Evolutionary conservation across 1,140 invertebrate species (phyloP).

Genomic region (Danaus melanippus): DNA sequence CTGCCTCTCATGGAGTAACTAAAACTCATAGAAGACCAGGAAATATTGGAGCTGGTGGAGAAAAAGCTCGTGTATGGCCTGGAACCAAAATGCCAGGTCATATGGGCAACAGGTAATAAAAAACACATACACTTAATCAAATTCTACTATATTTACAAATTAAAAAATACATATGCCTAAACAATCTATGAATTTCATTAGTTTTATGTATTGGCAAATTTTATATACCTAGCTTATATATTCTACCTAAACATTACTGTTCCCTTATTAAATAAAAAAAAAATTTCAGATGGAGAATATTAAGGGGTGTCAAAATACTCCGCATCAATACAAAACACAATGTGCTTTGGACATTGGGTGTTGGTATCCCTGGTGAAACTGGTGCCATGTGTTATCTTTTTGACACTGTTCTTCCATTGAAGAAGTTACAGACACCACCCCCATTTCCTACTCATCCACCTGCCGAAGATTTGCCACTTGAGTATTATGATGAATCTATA

Average conservation of each 20-base stretch:
- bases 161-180: too few relatives aligned
- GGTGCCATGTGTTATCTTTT: slow-evolving; percentile 87
- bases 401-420: slow-evolving; percentile 82
- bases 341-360: slow-evolving; percentile 90
- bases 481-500: slow-evolving; percentile 80
- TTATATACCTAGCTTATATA: too few relatives aligned
- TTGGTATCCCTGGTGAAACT: slow-evolving; percentile 83
- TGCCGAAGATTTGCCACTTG: slow-evolving; percentile 75
- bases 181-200: too few relatives aligned
- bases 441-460: slow-evolving; percentile 87
- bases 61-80: slow-evolving; percentile 90
- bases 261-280: slow-evolving; percentile 8
- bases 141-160: too few relatives aligned
- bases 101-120: slow-evolving; percentile 86
- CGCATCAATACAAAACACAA: slow-evolving; percentile 96
- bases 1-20: slow-evolving; percentile 92
- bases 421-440: slow-evolving; percentile 74
- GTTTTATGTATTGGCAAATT: too few relatives aligned
- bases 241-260: not conserved
- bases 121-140: too few relatives aligned
- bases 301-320: slow-evolving; percentile 86
- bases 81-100: slow-evolving; percentile 98
- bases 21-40: slow-evolving; percentile 96
- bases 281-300: slow-evolving; percentile 75
- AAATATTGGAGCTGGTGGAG: slow-evolving; percentile 88